phyloP scores from a whole-genome alignment of 2,113 vertebrate genomes.

The Diglossa brunneiventris region DNA sequence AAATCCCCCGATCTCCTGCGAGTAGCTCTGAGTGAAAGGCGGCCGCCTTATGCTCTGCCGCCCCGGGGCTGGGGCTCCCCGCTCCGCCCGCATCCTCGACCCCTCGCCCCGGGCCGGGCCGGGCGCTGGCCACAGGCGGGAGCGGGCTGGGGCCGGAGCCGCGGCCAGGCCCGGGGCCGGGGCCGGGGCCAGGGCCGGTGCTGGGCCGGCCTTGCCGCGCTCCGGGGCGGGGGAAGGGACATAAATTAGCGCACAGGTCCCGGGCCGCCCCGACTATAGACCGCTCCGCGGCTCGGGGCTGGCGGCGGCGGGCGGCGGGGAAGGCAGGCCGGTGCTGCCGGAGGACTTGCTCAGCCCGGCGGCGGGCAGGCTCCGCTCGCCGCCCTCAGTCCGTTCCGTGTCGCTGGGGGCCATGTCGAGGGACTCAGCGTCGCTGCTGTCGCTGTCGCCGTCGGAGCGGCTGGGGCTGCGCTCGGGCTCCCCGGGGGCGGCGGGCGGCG shows the following conservation, averaged over 20 bases:
- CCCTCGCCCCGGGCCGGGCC: no score
- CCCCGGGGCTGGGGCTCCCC: not conserved
- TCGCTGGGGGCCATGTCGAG: slow-evolving; percentile 84
- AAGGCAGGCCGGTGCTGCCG: slow-evolving; percentile 34
- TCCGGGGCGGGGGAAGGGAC: not conserved
- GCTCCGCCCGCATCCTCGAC: not conserved
- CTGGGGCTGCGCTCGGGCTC: slow-evolving; percentile 78
- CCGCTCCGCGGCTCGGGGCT: slow-evolving; percentile 38
- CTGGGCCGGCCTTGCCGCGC: not conserved
- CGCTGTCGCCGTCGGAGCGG: slow-evolving; percentile 89
- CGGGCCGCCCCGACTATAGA: slow-evolving; percentile 47
- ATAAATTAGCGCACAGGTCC: slow-evolving; percentile 17
- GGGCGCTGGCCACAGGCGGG: not conserved
- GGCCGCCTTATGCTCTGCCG: not conserved
- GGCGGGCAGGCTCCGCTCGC: slow-evolving; percentile 69
- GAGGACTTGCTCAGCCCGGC: slow-evolving; percentile 81
- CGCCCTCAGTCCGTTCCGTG: slow-evolving; percentile 81
- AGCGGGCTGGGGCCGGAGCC: not conserved
- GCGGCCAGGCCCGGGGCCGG: no score
- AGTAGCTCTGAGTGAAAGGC: not conserved
- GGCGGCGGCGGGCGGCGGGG: not conserved
- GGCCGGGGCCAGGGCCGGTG: no score
- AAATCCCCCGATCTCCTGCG: not conserved
- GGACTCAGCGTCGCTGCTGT: slow-evolving; percentile 88
- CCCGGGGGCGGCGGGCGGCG: not conserved